A percentile compares a stretch with the other conserved stretches of the same genome.
phyloP scores from a whole-genome alignment of 2,113 vertebrate genomes.

The Solenodon paradoxus region DNA sequence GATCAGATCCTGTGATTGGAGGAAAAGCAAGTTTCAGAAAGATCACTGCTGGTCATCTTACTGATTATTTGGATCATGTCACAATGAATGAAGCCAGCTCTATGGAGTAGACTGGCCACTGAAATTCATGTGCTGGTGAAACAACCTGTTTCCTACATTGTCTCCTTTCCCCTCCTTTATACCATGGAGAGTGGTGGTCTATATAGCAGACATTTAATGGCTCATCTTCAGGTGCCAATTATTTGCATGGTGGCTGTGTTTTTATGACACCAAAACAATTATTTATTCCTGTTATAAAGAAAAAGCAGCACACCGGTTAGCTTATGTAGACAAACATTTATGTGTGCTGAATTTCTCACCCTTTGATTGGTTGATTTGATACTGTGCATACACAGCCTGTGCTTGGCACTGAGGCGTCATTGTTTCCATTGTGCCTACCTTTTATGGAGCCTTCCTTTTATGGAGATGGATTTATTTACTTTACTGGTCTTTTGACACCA shows the following conservation, averaged over 20 bases:
- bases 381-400: background rate
- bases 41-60: background rate
- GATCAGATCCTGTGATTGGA: background rate
- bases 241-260: background rate
- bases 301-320: background rate
- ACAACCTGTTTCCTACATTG: background rate
- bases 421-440: background rate
- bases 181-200: background rate
- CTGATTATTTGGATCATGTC: background rate
- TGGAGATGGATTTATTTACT: background rate
- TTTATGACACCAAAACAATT: background rate
- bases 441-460: background rate
- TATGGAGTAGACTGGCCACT: background rate
- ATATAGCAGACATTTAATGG: background rate
- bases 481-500: background rate
- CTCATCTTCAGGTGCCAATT: background rate
- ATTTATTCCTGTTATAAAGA: background rate
- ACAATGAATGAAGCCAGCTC: background rate
- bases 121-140: background rate
- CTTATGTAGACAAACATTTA: background rate
- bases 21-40: background rate
- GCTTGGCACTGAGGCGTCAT: background rate
- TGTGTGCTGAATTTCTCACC: background rate
- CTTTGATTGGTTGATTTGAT: background rate
- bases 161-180: background rate